Percentiles rank a stretch among this genome's conserved stretches.
Conservation (phyloP, 2,113 vertebrate species). For the Chloropsis hardwickii region DNA sequence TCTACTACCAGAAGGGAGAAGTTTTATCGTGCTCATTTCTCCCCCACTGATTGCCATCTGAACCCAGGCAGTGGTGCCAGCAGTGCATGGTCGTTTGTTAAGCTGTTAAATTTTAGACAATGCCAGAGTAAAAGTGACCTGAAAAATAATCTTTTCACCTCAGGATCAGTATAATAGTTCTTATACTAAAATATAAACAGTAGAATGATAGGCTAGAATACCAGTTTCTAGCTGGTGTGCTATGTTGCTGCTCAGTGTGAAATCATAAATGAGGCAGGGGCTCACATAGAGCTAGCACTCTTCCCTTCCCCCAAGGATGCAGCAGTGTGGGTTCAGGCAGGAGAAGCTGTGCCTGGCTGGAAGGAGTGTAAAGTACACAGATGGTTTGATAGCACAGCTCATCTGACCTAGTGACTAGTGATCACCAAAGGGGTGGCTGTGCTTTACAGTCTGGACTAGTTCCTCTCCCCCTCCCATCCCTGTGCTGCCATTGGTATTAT, state of each 20-base stretch:
- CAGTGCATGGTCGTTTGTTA: neutral
- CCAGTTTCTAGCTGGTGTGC: neutral
- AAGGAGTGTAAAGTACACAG: neutral
- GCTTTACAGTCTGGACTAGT: neutral
- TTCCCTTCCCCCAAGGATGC: neutral
- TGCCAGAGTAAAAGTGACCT: neutral
- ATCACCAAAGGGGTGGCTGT: accelerated
- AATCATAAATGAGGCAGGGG: neutral
- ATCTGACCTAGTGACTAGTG: neutral
- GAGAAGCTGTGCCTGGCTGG: neutral
- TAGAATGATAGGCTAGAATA: neutral
- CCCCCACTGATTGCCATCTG: neutral
- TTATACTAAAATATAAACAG: neutral
- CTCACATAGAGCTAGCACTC: neutral
- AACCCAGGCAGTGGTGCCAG: neutral
- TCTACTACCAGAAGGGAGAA: neutral
- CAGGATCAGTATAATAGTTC: neutral
- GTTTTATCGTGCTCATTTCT: accelerated
- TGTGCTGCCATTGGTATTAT: neutral
- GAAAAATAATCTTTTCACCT: neutral
- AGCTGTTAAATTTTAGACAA: neutral
- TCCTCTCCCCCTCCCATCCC: neutral
- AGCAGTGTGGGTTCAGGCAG: neutral
- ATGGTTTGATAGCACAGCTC: neutral
- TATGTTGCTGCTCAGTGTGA: neutral